Conservation (phyloP, 2,113 vertebrate genomes). For the Lycocorax pyrrhopterus region DNA sequence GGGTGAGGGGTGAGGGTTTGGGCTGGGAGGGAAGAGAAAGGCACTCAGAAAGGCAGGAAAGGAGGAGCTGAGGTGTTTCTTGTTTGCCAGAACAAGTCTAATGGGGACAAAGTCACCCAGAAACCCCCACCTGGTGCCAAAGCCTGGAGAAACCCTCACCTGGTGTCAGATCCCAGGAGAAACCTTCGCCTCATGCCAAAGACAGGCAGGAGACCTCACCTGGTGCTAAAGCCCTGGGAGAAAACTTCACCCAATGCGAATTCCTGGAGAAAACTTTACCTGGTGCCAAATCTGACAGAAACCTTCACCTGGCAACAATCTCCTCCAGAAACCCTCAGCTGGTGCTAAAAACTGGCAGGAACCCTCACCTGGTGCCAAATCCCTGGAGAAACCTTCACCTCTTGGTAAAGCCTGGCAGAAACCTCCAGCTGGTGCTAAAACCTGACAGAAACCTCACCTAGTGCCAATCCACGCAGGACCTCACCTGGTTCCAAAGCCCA, state of each 20-base stretch:
- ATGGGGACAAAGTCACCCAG: neutral
- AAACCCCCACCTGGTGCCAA: neutral
- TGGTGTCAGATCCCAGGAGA: neutral
- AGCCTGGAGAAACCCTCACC: neutral
- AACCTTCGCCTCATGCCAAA: neutral
- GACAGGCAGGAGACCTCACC: neutral
- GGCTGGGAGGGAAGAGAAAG: neutral
- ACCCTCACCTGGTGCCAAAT: neutral
- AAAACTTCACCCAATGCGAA: neutral
- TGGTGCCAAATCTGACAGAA: neutral
- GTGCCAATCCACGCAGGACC: neutral
- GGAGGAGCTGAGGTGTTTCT: rapidly evolving
- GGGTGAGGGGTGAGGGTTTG: slow-evolving; percentile 79
- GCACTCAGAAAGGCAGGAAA: neutral
- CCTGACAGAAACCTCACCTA: neutral
- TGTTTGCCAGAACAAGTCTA: neutral
- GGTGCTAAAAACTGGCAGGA: neutral
- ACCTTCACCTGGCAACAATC: no score
- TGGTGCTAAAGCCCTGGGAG: neutral
- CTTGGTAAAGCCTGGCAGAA: neutral
- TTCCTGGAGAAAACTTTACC: neutral
- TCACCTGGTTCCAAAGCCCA: neutral
- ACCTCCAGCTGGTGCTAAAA: neutral
- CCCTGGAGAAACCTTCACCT: neutral
- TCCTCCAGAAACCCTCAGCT: neutral